Conservation (phyloP, 1,140 invertebrate species). For the Zaprionus taronus region DNA sequence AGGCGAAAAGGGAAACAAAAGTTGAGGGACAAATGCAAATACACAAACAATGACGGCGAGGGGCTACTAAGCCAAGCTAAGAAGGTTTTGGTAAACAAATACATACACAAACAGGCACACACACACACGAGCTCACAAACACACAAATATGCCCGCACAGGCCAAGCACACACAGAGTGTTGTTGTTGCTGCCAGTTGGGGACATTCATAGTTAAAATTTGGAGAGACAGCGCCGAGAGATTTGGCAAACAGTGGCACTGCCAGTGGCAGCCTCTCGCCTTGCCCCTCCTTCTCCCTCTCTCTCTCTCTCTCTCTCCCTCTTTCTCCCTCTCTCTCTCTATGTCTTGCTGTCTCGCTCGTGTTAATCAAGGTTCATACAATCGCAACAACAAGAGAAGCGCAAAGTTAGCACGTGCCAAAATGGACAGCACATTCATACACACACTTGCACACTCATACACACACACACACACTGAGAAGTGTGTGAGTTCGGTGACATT, state of each 20-base stretch:
- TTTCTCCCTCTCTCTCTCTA: neutral
- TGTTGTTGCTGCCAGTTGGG: conserved; percentile 51
- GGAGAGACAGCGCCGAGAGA: conserved; percentile 77
- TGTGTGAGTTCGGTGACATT: conserved; percentile 12
- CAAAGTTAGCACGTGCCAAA: conserved; percentile 70
- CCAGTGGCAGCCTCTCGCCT: conserved; percentile 8
- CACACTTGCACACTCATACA: conserved; percentile 12
- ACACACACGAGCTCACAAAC: conserved; percentile 24
- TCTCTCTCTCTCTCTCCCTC: neutral
- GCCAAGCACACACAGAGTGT: conserved; percentile 4
- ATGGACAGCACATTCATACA: conserved; percentile 59
- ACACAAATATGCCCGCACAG: conserved; percentile 22
- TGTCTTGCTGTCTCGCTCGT: conserved; percentile 37
- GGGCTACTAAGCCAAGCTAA: conserved; percentile 82
- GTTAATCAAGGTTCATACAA: conserved; percentile 79
- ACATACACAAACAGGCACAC: conserved; percentile 38
- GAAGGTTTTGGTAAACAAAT: conserved; percentile 82
- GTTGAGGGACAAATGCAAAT: conserved; percentile 75
- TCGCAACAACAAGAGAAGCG: conserved; percentile 55
- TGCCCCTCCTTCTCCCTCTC: neutral
- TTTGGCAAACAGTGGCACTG: conserved; percentile 71
- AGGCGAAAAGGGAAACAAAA: conserved; percentile 25
- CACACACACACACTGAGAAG: neutral
- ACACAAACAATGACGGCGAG: conserved; percentile 78
- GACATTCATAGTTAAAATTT: conserved; percentile 82